These are phyloP conservation scores for Pocillopora damicornis DNA, from an alignment of 64 coral and sea anemone species.

Conservation along the genomic window DNA sequence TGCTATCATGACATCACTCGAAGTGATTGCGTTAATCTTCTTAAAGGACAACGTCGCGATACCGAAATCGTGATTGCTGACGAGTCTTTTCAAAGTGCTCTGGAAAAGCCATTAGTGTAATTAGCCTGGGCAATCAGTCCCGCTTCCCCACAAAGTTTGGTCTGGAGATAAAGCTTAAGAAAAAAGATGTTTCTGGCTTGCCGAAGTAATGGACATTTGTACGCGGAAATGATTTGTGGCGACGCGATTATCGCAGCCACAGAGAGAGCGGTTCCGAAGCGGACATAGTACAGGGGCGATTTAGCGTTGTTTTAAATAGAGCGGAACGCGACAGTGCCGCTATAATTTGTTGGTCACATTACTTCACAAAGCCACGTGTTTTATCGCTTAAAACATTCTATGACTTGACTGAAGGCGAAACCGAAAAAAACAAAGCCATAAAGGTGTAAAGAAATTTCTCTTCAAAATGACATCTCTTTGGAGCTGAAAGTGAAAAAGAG, in stretches of 20 bases:
- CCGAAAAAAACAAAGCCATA: not conserved
- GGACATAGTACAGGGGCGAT: not conserved
- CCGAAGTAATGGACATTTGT: not conserved
- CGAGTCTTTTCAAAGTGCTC: conserved; percentile 8
- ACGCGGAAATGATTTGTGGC: not conserved
- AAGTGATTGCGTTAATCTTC: conserved; percentile 28
- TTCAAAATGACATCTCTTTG: too few relatives aligned
- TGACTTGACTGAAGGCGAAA: conserved; percentile 8
- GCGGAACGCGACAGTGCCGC: not conserved
- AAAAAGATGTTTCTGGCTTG: conserved; percentile 6
- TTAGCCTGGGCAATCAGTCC: conserved; percentile 10
- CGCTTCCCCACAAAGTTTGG: conserved; percentile 30
- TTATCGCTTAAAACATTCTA: not conserved
- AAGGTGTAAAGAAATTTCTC: not conserved
- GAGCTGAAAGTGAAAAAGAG: not conserved
- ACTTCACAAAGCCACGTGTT: conserved; percentile 13
- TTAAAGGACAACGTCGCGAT: not conserved
- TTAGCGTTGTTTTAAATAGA: conserved; percentile 7
- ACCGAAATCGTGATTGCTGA: not conserved
- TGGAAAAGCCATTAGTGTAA: conserved; percentile 52
- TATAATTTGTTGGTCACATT: not conserved
- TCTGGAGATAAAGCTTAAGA: conserved; percentile 7
- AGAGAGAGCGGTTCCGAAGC: not conserved
- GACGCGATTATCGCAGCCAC: not conserved
- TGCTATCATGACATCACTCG: conserved; percentile 20